Evolutionary conservation across 2,888 invertebrate genomes (phyloP).

Genomic region (Archips crataeganus): DNA sequence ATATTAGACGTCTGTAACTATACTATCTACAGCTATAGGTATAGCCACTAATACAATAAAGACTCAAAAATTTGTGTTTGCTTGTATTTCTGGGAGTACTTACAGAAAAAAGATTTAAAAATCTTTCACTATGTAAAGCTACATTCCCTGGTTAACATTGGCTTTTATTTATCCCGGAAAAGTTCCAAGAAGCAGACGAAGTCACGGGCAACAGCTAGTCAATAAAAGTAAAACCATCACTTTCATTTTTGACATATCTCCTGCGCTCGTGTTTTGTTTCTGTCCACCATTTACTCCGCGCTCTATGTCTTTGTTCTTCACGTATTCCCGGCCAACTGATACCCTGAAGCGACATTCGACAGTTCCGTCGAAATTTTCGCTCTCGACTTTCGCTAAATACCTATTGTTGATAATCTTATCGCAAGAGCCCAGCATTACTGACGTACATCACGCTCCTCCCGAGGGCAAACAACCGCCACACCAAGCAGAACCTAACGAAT

Average conservation of each 20-base stretch:
- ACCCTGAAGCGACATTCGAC: conserved; percentile 34
- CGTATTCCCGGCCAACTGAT: conserved; percentile 3
- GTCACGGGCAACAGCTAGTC: background rate
- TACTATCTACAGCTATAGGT: too few relatives aligned
- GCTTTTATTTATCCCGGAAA: too few relatives aligned
- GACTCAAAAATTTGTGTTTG: too few relatives aligned
- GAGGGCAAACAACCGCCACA: conserved; percentile 32
- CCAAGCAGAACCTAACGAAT: conserved; percentile 43
- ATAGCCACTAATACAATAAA: too few relatives aligned
- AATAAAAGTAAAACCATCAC: conserved; percentile 5
- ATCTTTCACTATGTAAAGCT: too few relatives aligned
- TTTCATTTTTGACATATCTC: conserved; percentile 7
- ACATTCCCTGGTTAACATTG: too few relatives aligned
- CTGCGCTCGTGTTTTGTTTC: background rate
- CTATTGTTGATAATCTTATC: conserved; percentile 54
- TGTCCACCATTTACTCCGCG: background rate
- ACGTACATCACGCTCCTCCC: conserved; percentile 47
- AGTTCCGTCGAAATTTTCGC: conserved; percentile 50
- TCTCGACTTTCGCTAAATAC: conserved; percentile 59
- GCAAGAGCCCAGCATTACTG: conserved; percentile 45
- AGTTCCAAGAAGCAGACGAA: too few relatives aligned
- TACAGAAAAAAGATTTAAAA: too few relatives aligned
- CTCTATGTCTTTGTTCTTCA: background rate
- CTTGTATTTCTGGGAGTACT: too few relatives aligned
- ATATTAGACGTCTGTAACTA: too few relatives aligned